These are phyloP conservation scores for Zeuzera pyrina DNA, from an alignment of 2,888 invertebrate genomes.

Conservation along the genomic window DNA sequence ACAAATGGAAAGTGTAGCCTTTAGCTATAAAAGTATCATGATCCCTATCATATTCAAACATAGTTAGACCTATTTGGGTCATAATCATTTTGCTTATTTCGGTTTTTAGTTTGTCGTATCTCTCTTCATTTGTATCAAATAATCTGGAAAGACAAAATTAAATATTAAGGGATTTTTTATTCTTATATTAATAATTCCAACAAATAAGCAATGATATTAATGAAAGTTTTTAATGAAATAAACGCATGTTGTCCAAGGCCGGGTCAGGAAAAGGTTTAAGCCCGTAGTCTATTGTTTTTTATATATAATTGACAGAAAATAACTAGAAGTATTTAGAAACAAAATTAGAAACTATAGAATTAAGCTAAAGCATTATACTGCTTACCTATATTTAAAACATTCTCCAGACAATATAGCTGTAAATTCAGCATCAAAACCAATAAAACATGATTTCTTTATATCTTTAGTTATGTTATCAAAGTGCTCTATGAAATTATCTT, in stretches of 20 bases:
- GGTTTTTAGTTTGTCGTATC: conserved; percentile 45
- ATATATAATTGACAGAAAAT: background rate
- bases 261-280: background rate
- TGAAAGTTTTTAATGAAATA: background rate
- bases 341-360: background rate
- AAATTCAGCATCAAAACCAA: conserved; percentile 83
- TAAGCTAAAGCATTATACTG: conserved; percentile 6
- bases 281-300: background rate
- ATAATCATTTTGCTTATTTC: conserved; percentile 68
- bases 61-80: conserved; percentile 79
- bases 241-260: background rate
- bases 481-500: conserved; percentile 72
- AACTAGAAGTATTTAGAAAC: background rate
- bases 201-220: background rate
- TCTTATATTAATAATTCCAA: background rate
- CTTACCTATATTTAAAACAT: conserved; percentile 67
- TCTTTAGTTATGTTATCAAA: conserved; percentile 68
- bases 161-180: background rate
- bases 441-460: conserved; percentile 73
- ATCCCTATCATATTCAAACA: conserved; percentile 73
- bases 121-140: conserved; percentile 52
- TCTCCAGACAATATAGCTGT: conserved; percentile 68
- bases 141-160: conserved; percentile 32
- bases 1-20: conserved; percentile 79
- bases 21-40: conserved; percentile 73